Evolutionary conservation across 2,113 vertebrate genomes (phyloP), one percentile per base, ranked within the genome.

Genomic region (Lophotis ruficrista): DNA sequence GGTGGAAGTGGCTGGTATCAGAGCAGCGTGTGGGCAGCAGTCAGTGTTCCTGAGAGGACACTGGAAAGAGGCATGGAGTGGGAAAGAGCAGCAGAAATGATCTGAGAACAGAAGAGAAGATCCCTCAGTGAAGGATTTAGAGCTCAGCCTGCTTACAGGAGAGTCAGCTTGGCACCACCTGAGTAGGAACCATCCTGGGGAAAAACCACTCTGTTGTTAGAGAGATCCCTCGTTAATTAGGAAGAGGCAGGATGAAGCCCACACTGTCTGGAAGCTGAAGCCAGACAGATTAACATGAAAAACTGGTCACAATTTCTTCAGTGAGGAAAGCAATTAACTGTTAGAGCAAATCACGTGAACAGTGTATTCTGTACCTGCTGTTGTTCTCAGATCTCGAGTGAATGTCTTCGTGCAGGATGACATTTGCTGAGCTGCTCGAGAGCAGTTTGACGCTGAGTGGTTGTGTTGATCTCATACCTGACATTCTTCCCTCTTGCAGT

Each of bases 401-500:
- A 27, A 12, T 31, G 58, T 77, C 57, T 58, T 22, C 16, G 8
- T 17, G 30, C 41, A 48, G 13, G 19, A 20, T 22, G 48, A 3
- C 2, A 10, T 35, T 30, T 8, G 9, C 22, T 43, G 57, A 62
- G 60, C 43, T 8, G 25, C 73, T 53, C 0, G 3, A 30, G 79
- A 14, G 72, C 4, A 0, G 47, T 19, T n/a, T 47, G 80, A 4
- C 18, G 43, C 70, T 13, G 27, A 12, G 61, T 31, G 80, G 33
- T 47, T 66, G 21, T 53, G 76, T 24, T 64, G 47, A 7, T 28
- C 53, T 80, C 45, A 60, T 19, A 1, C 16, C 50, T 92, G 90
- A 41, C 16, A 0, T 58, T 61, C 77, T 89, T 35, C 23, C 81
- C 54, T 83, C 62, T 97, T 98, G 69, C 98, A 99, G 99, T 99